Evolutionary conservation across 2,113 vertebrate species (phyloP).

Genomic region (Pygoscelis adeliae): DNA sequence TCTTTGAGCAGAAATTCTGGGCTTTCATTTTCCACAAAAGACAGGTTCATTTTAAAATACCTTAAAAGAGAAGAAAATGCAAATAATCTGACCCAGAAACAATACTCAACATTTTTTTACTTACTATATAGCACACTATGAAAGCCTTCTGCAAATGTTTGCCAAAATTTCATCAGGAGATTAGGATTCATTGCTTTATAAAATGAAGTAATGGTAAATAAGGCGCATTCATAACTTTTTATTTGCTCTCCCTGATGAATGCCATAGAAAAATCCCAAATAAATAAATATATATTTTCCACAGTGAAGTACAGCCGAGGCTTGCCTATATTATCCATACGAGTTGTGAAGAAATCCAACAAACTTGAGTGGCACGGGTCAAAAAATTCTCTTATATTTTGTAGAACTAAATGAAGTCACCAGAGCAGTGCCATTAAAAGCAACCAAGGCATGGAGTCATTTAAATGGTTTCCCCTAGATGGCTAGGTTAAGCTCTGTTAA

Average conservation of each 20-base stretch:
- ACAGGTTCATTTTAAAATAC: constrained; percentile 5
- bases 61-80: constrained; percentile 1
- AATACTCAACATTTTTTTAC: not conserved
- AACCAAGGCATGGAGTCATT: constrained; percentile 59
- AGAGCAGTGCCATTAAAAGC: constrained; percentile 45
- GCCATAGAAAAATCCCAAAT: not conserved
- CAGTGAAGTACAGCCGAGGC: not conserved
- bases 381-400: constrained; percentile 37
- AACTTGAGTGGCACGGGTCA: not conserved
- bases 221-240: not conserved
- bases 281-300: constrained; percentile 3
- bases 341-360: not conserved
- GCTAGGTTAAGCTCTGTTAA: constrained; percentile 68
- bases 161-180: constrained; percentile 2
- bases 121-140: not conserved
- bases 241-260: constrained; percentile 17
- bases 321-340: not conserved
- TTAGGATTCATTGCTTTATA: constrained; percentile 23
- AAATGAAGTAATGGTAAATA: constrained; percentile 17
- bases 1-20: not conserved
- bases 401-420: constrained; percentile 60
- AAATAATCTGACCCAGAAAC: not conserved
- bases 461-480: constrained; percentile 44
- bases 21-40: not conserved
- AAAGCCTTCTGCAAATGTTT: not conserved